Conservation (phyloP, 2,888 invertebrate genomes). For the Ectemnius cavifrons region DNA sequence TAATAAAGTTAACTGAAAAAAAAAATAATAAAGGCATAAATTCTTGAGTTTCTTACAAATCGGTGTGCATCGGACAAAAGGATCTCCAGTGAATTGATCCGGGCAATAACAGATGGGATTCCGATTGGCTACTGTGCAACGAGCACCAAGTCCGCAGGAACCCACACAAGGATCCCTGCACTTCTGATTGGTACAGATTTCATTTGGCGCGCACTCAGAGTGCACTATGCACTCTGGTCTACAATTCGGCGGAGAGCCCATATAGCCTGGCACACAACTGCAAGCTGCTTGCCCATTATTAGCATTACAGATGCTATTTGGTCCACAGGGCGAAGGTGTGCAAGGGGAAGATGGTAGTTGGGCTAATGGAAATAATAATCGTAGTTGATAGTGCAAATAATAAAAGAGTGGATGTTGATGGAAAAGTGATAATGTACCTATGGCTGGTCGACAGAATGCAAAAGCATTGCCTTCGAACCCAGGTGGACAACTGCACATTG, state of each 20-base stretch:
- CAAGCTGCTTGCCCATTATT: conserved; percentile 73
- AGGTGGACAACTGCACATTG: conserved; percentile 86
- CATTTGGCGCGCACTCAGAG: conserved; percentile 86
- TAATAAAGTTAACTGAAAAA: conserved; percentile 58
- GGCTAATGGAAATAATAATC: conserved; percentile 20
- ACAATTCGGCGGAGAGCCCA: conserved; percentile 89
- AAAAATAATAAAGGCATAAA: background rate
- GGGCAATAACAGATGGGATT: conserved; percentile 90
- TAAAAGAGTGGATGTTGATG: background rate
- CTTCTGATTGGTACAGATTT: conserved; percentile 88
- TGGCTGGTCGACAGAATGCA: conserved; percentile 72
- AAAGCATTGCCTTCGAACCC: conserved; percentile 79
- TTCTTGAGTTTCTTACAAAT: conserved; percentile 69
- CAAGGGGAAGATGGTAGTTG: conserved; percentile 79
- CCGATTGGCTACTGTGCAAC: conserved; percentile 88
- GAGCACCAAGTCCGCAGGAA: conserved; percentile 87
- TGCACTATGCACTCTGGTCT: conserved; percentile 88
- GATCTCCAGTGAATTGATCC: conserved; percentile 85
- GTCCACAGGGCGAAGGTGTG: conserved; percentile 88
- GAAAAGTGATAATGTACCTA: conserved; percentile 71
- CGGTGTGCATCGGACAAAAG: conserved; percentile 83
- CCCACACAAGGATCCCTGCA: conserved; percentile 91
- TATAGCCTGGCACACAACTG: conserved; percentile 86
- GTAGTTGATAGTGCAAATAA: background rate
- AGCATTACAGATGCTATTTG: conserved; percentile 85